Conservation (phyloP, 2,113 vertebrate genomes). For the Lepisosteus osseus region DNA sequence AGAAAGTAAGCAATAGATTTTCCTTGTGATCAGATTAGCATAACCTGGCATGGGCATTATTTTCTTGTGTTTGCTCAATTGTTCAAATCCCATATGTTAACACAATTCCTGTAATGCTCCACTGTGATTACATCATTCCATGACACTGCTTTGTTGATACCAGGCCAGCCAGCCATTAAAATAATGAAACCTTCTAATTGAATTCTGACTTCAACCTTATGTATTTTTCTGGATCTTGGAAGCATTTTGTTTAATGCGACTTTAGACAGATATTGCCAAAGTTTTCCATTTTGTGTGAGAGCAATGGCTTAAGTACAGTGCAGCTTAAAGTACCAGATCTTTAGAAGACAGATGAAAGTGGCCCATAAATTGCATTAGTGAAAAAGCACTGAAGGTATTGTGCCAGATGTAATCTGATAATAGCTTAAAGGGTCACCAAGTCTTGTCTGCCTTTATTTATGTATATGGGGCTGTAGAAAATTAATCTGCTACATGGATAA, state of each 20-base stretch:
- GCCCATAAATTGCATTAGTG: conserved; percentile 53
- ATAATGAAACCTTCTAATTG: conserved; percentile 47
- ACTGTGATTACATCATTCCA: no score
- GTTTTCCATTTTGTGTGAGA: conserved; percentile 26
- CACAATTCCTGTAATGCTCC: no score
- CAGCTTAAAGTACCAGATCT: conserved; percentile 34
- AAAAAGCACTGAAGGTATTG: conserved; percentile 30
- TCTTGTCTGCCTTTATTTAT: conserved; percentile 13
- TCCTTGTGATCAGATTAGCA: no score
- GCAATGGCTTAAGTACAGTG: conserved; percentile 50
- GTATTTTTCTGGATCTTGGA: conserved; percentile 7
- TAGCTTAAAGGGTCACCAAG: conserved; percentile 29
- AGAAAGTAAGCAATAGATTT: no score
- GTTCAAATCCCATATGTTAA: no score
- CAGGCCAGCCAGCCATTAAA: conserved; percentile 38
- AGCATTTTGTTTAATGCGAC: conserved; percentile 30
- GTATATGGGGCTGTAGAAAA: conserved; percentile 1
- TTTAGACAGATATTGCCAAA: conserved; percentile 23
- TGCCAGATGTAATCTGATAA: conserved; percentile 30
- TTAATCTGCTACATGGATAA: neutral
- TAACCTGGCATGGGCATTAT: no score
- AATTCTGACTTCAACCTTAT: conserved; percentile 20
- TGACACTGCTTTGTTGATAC: conserved; percentile 23
- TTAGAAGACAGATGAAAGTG: conserved; percentile 48
- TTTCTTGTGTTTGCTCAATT: no score